A percentile compares a stretch with the other conserved stretches of the same genome.
These are phyloP conservation scores for Mystacides longicornis DNA, from an alignment of 2,888 invertebrate species.

Conservation along the genomic window DNA sequence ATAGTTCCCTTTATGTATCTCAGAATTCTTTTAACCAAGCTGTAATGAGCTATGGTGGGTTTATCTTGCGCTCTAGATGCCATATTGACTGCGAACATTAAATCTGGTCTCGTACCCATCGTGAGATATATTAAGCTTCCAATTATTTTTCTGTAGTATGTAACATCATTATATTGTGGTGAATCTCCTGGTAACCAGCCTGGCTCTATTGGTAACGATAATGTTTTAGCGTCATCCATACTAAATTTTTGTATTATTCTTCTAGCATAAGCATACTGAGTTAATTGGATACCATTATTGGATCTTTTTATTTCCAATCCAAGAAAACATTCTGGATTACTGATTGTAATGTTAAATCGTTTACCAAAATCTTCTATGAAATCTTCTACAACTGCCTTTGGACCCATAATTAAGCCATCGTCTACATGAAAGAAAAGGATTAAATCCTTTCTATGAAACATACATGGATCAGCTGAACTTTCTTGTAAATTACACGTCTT, in stretches of 20 bases:
- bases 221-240: not conserved
- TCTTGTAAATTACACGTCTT: not conserved
- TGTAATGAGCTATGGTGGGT: slow-evolving; percentile 24
- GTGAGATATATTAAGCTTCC: not conserved
- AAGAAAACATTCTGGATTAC: not conserved
- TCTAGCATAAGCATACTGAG: not conserved
- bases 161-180: not conserved
- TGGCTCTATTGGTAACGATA: not conserved
- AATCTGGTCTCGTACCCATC: slow-evolving; percentile 26
- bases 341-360: too few relatives aligned
- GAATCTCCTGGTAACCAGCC: not conserved
- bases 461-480: not conserved
- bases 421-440: not conserved
- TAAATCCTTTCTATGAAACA: not conserved
- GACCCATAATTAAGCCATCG: not conserved
- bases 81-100: slow-evolving; percentile 25
- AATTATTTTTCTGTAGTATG: not conserved
- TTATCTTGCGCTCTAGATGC: slow-evolving; percentile 26
- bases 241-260: not conserved
- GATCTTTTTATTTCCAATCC: not conserved
- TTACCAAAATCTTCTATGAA: slow-evolving; percentile 2
- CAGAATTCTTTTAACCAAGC: slow-evolving; percentile 25
- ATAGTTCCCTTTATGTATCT: slow-evolving; percentile 27
- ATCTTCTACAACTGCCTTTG: not conserved
- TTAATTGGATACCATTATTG: not conserved